A percentile compares a stretch with the other conserved stretches of the same genome.
Conservation (phyloP, 1,140 invertebrate species). For the Lethrus apterus region DNA sequence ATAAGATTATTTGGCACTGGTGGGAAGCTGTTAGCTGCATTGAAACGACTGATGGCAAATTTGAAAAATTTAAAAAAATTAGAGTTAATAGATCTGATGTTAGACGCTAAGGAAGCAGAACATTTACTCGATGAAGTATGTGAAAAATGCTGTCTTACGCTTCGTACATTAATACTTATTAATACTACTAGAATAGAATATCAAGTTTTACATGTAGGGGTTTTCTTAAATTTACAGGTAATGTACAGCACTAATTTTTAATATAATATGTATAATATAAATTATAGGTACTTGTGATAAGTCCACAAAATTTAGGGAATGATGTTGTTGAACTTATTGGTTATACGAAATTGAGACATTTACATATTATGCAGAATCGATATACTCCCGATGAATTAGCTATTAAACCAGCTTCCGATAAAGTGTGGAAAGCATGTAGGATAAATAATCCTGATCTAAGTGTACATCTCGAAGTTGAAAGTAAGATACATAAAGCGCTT, state of each 20-base stretch:
- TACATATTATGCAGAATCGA: conserved; percentile 72
- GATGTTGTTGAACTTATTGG: conserved; percentile 64
- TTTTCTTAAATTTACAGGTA: conserved; percentile 68
- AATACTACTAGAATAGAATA: conserved; percentile 69
- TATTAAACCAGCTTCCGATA: conserved; percentile 41
- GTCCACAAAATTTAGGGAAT: conserved; percentile 74
- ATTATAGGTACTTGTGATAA: conserved; percentile 61
- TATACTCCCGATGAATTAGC: conserved; percentile 53
- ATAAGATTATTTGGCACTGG: conserved; percentile 68
- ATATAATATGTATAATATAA: too few species aligned
- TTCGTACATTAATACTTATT: conserved; percentile 59
- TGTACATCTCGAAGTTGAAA: conserved; percentile 54
- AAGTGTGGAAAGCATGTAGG: conserved; percentile 48
- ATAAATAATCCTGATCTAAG: conserved; percentile 48
- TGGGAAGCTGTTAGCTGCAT: conserved; percentile 58
- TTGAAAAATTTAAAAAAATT: conserved; percentile 57
- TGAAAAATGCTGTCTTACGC: conserved; percentile 53
- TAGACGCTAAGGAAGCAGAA: conserved; percentile 61
- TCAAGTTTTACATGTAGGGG: conserved; percentile 67
- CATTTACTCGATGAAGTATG: conserved; percentile 71
- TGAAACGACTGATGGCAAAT: conserved; percentile 65
- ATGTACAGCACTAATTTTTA: conserved; percentile 22
- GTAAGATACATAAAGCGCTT: conserved; percentile 43
- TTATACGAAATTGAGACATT: conserved; percentile 58
- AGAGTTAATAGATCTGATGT: conserved; percentile 68